phyloP scores from a whole-genome alignment of 2,113 vertebrate genomes.

The Phaethornis superciliosus region DNA sequence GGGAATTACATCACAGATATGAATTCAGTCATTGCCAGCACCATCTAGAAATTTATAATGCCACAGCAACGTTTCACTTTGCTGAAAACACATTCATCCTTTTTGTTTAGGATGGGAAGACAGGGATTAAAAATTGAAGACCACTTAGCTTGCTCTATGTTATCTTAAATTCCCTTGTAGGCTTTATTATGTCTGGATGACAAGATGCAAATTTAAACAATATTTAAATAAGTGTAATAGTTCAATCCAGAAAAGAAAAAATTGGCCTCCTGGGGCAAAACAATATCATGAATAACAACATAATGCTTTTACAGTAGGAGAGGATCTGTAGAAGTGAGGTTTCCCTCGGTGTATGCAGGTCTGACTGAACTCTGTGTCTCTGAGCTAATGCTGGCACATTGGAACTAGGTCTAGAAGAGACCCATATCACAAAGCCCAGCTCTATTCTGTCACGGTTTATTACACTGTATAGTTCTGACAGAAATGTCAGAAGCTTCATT shows the following conservation, averaged over 20 bases:
- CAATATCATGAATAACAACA: not conserved
- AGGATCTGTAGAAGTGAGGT: not conserved
- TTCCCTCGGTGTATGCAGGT: not conserved
- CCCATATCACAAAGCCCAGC: fast-evolving
- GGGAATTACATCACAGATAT: constrained; percentile 16
- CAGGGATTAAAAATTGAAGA: constrained; percentile 38
- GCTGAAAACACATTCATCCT: not conserved
- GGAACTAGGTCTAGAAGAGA: not conserved
- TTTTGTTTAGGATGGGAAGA: constrained; percentile 15
- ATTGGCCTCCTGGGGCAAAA: not conserved
- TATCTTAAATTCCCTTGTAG: constrained; percentile 6
- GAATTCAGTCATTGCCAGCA: constrained; percentile 23
- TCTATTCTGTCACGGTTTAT: not conserved
- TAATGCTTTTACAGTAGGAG: not conserved
- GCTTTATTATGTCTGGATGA: constrained; percentile 10
- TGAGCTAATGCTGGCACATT: not conserved
- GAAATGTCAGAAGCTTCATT: not conserved
- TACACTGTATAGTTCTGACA: not conserved
- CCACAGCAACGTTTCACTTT: constrained; percentile 24
- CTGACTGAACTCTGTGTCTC: not conserved
- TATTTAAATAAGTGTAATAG: not conserved
- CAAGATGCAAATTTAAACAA: not conserved
- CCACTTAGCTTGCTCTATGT: not conserved
- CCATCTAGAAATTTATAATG: constrained; percentile 54
- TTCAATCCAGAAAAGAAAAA: not conserved